A percentile compares a stretch with the other conserved stretches of the same genome.
Conservation (phyloP, 2,797 vertebrate genomes). For the Ciconia nigra region DNA sequence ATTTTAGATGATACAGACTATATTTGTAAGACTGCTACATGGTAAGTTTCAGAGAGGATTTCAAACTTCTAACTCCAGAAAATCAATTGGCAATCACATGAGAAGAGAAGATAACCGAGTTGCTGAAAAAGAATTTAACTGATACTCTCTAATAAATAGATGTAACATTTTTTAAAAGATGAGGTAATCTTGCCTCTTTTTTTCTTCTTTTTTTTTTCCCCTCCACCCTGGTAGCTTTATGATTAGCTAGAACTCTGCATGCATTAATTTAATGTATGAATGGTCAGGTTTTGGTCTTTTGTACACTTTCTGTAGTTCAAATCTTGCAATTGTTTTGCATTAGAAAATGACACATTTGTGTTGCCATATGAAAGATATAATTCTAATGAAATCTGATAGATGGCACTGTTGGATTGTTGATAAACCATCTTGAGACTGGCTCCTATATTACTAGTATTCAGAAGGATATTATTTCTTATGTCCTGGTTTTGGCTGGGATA, state of each 20-base stretch:
- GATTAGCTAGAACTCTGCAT: background rate
- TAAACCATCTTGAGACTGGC: background rate
- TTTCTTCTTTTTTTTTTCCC: rapidly evolving
- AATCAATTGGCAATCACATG: background rate
- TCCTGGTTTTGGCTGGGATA: too few relatives aligned
- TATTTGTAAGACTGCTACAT: background rate
- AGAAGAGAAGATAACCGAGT: background rate
- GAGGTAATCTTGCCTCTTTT: background rate
- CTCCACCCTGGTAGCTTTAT: background rate
- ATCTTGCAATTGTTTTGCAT: background rate
- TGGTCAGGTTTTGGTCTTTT: background rate
- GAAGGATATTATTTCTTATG: background rate
- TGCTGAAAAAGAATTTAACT: background rate
- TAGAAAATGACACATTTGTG: background rate
- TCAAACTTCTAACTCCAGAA: background rate
- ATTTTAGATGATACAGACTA: background rate
- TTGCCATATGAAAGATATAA: background rate
- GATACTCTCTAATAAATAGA: background rate
- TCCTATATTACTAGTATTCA: background rate
- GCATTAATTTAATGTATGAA: background rate
- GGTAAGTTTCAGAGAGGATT: background rate
- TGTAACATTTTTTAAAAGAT: background rate
- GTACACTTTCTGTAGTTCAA: background rate
- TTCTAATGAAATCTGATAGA: slow-evolving; percentile 59
- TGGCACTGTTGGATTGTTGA: slow-evolving; percentile 71